Conservation (phyloP, 2,888 invertebrate species). For the Agrotis puta region DNA sequence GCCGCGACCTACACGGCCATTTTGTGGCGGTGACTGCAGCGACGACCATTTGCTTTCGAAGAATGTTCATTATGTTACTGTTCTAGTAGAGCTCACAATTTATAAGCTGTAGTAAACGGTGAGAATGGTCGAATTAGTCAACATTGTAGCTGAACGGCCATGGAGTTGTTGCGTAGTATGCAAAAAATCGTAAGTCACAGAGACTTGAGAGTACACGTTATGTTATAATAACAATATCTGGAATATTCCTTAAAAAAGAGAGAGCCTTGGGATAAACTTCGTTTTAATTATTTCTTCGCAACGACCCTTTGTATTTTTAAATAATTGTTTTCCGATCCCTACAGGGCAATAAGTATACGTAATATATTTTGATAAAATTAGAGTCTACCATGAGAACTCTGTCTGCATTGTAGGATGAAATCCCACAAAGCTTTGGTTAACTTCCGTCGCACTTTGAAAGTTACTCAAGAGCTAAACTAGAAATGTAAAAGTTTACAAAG, state of each 20-base stretch:
- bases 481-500: constrained; percentile 40
- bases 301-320: constrained; percentile 21
- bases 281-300: constrained; percentile 31
- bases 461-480: constrained; percentile 23
- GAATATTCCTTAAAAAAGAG: background rate
- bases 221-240: background rate
- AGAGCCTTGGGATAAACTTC: constrained; percentile 24
- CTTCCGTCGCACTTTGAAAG: constrained; percentile 21
- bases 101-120: background rate
- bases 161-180: background rate
- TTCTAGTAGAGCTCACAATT: background rate
- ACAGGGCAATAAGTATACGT: background rate
- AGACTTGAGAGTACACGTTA: constrained; percentile 5
- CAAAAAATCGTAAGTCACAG: background rate
- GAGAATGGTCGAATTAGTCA: background rate
- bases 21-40: background rate
- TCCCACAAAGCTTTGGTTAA: constrained; percentile 6
- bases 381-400: background rate
- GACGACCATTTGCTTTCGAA: background rate
- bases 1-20: too few relatives aligned
- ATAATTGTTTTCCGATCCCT: constrained; percentile 28
- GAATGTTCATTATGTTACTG: background rate
- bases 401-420: background rate
- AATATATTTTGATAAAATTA: background rate
- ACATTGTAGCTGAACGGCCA: background rate